Conservation (phyloP, 2,797 vertebrate species). For the Phataginus tricuspis region DNA sequence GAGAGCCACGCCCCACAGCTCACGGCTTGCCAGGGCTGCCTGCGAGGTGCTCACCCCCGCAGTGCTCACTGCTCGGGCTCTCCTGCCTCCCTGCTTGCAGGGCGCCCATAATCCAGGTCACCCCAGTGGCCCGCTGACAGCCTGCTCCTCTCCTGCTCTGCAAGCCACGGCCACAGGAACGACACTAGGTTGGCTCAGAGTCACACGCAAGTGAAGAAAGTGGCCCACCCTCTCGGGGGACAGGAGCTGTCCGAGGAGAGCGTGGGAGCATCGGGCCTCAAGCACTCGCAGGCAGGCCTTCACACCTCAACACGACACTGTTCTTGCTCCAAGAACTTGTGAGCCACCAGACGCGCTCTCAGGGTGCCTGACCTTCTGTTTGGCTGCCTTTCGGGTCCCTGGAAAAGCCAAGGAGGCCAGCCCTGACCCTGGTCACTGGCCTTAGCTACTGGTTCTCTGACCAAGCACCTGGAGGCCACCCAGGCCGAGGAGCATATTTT, state of each 20-base stretch:
- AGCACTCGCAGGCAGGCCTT: background rate
- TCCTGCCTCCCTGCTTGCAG: background rate
- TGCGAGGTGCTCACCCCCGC: background rate
- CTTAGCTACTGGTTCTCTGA: background rate
- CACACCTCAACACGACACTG: rapidly evolving
- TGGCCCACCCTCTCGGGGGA: background rate
- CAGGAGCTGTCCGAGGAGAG: background rate
- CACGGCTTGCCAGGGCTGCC: background rate
- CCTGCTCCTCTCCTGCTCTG: background rate
- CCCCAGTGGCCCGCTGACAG: rapidly evolving
- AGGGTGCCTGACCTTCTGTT: background rate
- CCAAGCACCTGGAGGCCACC: background rate
- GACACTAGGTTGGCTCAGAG: background rate
- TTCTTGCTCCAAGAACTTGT: background rate
- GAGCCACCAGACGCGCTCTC: background rate
- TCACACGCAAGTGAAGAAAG: background rate
- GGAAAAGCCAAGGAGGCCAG: background rate
- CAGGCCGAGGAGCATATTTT: background rate
- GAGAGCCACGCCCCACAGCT: background rate
- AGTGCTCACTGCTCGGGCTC: rapidly evolving
- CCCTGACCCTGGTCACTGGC: background rate
- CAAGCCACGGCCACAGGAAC: rapidly evolving
- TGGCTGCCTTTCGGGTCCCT: background rate
- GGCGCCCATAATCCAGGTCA: background rate
- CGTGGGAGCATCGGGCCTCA: rapidly evolving